phyloP scores from a whole-genome alignment of 2,888 invertebrate species.

The Rhogogaster chlorosoma region DNA sequence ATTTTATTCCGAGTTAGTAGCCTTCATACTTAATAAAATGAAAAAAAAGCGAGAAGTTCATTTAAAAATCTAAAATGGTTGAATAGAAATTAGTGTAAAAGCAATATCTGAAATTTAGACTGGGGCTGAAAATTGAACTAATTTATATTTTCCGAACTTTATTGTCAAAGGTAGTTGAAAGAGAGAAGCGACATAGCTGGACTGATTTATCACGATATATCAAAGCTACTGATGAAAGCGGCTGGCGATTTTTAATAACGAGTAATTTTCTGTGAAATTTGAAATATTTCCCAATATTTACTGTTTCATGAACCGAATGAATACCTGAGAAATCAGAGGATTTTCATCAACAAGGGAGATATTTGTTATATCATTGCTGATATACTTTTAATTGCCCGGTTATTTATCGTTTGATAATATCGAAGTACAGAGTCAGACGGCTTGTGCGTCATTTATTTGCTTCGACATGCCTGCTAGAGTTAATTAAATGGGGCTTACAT shows the following conservation, averaged over 20 bases:
- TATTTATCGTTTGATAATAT: conserved; percentile 65
- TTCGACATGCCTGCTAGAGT: conserved; percentile 62
- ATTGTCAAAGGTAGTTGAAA: not conserved
- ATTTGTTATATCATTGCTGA: conserved; percentile 52
- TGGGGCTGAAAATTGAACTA: not conserved
- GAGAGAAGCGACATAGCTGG: not conserved
- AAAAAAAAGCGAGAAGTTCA: not conserved
- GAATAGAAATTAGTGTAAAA: not conserved
- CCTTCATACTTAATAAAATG: not conserved
- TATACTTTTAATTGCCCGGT: conserved; percentile 65
- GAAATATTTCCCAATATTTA: not conserved
- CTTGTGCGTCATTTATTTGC: conserved; percentile 62
- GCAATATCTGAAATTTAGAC: not conserved
- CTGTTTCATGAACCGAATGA: not conserved
- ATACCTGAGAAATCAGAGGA: not conserved
- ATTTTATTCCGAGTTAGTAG: not conserved
- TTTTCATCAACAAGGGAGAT: conserved; percentile 15
- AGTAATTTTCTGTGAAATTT: not conserved
- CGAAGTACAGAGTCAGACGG: conserved; percentile 55
- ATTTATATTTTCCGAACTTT: not conserved
- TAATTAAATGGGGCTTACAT: conserved; percentile 67
- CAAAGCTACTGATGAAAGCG: not conserved
- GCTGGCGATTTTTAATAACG: not conserved
- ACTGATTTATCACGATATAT: not conserved
- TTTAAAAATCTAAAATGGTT: not conserved